A percentile compares a stretch with the other conserved stretches of the same genome.
Conservation (phyloP, 2,113 vertebrate species). For the Notarius lentiginosus region DNA sequence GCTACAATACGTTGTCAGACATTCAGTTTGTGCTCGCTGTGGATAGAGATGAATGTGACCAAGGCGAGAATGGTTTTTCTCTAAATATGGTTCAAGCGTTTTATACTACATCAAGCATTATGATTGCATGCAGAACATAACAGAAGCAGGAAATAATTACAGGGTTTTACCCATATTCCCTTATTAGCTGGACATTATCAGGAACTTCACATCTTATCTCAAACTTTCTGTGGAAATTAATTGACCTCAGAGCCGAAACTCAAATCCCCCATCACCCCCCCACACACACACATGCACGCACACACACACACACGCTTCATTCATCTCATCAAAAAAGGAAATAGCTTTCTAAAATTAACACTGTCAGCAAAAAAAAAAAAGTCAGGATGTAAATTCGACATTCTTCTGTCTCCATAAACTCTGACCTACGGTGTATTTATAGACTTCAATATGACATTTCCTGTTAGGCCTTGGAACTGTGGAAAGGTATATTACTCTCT, state of each 20-base stretch:
- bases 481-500: neutral
- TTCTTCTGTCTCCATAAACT: slow-evolving; percentile 67
- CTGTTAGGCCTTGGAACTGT: slow-evolving; percentile 36
- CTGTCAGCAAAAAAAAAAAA: slow-evolving; percentile 65
- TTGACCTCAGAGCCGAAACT: slow-evolving; percentile 58
- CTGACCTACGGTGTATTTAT: slow-evolving; percentile 70
- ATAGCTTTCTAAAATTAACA: slow-evolving; percentile 75
- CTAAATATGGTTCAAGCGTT: no score
- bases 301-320: slow-evolving; percentile 59
- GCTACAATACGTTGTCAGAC: no score
- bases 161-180: neutral
- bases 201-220: neutral
- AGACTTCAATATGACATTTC: slow-evolving; percentile 65
- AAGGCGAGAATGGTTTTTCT: no score
- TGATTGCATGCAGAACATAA: no score
- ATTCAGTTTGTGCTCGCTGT: neutral
- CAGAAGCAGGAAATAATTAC: neutral
- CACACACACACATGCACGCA: slow-evolving; percentile 44
- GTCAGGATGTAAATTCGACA: slow-evolving; percentile 75
- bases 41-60: neutral
- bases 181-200: neutral
- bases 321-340: slow-evolving; percentile 74
- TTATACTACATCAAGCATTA: neutral
- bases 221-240: slow-evolving; percentile 55
- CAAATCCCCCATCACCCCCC: neutral